Percentiles rank a stretch among this genome's conserved stretches.
phyloP scores from a whole-genome alignment of 2,797 vertebrate genomes.

The Muscicapa comitata region DNA sequence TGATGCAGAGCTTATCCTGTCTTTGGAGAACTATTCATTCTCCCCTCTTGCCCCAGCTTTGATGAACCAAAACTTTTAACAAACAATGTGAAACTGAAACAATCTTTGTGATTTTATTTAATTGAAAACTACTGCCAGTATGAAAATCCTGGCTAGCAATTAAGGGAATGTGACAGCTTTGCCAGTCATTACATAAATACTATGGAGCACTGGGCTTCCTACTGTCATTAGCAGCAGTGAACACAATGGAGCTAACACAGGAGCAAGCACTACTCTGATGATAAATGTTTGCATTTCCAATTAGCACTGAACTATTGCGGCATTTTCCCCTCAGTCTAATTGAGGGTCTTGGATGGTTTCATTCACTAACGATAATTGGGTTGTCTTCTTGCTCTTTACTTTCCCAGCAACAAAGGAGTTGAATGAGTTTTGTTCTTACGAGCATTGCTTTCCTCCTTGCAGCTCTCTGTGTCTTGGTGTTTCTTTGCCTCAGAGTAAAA shows the following conservation, averaged over 20 bases:
- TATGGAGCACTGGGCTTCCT: neutral
- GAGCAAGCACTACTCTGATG: neutral
- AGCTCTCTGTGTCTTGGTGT: neutral
- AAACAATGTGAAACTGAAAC: neutral
- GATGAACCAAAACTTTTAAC: neutral
- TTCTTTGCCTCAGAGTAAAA: neutral
- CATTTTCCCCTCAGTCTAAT: neutral
- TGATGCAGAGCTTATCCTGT: neutral
- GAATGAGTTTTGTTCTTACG: neutral
- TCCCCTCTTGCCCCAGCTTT: neutral
- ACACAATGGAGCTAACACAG: constrained; percentile 33
- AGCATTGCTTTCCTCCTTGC: neutral
- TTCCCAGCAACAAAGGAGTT: neutral
- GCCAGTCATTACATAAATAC: constrained; percentile 28
- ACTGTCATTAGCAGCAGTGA: neutral
- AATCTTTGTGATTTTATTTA: neutral
- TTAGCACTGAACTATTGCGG: constrained; percentile 20
- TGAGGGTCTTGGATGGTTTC: neutral
- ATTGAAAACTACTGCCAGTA: neutral
- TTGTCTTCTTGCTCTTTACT: neutral
- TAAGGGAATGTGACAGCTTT: constrained; percentile 36
- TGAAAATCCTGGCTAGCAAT: neutral
- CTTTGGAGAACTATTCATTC: neutral
- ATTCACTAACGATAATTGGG: neutral
- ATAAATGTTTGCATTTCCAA: constrained; percentile 53